Evolutionary conservation across 2,113 vertebrate species (phyloP), one percentile per base, ranked within the genome.

Genomic region (Boleophthalmus pectinirostris): DNA sequence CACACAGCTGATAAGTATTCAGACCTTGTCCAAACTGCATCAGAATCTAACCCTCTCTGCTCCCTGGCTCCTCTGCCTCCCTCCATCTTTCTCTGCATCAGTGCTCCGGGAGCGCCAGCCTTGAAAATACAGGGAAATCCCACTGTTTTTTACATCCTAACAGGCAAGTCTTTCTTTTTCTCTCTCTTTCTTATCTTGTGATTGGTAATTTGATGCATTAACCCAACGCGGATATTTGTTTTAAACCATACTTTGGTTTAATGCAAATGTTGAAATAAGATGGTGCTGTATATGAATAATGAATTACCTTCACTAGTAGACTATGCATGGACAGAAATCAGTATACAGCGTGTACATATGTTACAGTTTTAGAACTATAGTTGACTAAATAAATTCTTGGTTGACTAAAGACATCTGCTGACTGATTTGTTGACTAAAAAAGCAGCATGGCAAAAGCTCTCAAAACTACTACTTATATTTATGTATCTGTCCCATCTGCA

Each of bases 21-120:
- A 89, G 77, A 77, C 78, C 85, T 84, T 85, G 86, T 80, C 85
- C 83, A 82, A 86, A 92, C 86, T 89, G 88, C 89, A 91, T 91
- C 89, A 90, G 81, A 79, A 77, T 77, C 69, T 75, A 24, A 57
- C 33, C 21, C 13, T 12, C 51, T 58, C 23, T 23, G 29, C 56
- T 25, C 60, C 64, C 21, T 16, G 15, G 63, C 23, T 54, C n/a
- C 47, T 29, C 70, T 47, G 72, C 54, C 64, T 51, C 56, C 54
- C 61, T 25, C 68, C 13, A 60, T 51, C 35, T 21, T 67, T 74
- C 73, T 70, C 80, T 75, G 75, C 80, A 70, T 73, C 73, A 29
- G 54, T 68, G 74, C 70, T 38, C 47, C 24, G 46, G 76, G 70
- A 74, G 74, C 69, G 71, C 78, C 80, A 75, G 33, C 70, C 64